A percentile compares a stretch with the other conserved stretches of the same genome.
Evolutionary conservation across 2,113 vertebrate species (phyloP).

Genomic region (Cyanoramphus novaezelandiae): DNA sequence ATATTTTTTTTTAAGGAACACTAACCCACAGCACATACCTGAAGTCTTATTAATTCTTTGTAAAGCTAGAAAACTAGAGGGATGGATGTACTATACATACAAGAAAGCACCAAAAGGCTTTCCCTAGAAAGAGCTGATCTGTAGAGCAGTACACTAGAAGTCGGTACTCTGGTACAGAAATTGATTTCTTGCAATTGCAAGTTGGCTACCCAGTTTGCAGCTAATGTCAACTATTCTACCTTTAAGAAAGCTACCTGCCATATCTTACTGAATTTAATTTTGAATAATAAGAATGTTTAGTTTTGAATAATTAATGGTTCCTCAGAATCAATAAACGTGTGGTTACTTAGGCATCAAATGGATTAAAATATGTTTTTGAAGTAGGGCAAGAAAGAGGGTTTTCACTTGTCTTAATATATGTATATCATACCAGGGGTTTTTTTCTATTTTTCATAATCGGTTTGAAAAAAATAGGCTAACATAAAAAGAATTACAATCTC

Average conservation of each 20-base stretch:
- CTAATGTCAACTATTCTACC: not conserved
- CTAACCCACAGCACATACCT: not conserved
- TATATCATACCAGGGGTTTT: not conserved
- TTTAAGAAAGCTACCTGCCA: not conserved
- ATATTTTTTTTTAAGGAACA: not conserved
- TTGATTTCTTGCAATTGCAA: not conserved
- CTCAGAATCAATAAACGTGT: not conserved
- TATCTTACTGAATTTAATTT: not conserved
- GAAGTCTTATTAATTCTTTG: not conserved
- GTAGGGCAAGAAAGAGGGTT: not conserved
- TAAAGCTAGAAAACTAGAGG: not conserved
- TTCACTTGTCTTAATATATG: not conserved
- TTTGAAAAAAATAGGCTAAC: not conserved
- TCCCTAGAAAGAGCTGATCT: not conserved
- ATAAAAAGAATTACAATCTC: not conserved
- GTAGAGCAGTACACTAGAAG: not conserved
- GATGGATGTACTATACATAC: fast-evolving
- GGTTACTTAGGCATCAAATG: not conserved
- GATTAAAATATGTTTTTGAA: not conserved
- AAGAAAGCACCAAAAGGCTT: not conserved
- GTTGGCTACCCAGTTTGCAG: not conserved
- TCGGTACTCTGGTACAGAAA: not conserved
- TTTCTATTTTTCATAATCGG: not conserved
- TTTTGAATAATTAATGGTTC: not conserved
- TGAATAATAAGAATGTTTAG: not conserved